A percentile compares a stretch with the other conserved stretches of the same genome.
phyloP scores from a whole-genome alignment of 1,140 invertebrate species.

The Neuroterus valhalla region DNA sequence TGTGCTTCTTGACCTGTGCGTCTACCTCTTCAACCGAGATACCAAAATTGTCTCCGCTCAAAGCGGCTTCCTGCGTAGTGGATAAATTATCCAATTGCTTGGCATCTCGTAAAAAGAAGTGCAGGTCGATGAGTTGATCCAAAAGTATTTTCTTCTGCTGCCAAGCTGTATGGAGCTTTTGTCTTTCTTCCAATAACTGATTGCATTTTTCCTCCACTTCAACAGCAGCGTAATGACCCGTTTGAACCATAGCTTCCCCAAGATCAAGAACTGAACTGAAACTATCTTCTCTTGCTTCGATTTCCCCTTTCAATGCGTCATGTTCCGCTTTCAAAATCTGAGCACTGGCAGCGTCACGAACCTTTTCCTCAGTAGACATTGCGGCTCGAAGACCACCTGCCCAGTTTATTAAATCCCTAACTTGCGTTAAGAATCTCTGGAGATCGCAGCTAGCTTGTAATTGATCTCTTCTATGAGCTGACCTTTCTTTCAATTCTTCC shows the following conservation, averaged over 20 bases:
- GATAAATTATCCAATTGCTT: slow-evolving; percentile 94
- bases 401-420: slow-evolving; percentile 93
- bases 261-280: slow-evolving; percentile 87
- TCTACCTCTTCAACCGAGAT: slow-evolving; percentile 91
- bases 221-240: slow-evolving; percentile 87
- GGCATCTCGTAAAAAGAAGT: slow-evolving; percentile 95
- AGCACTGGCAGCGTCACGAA: slow-evolving; percentile 89
- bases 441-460: slow-evolving; percentile 92
- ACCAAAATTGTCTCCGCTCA: slow-evolving; percentile 78
- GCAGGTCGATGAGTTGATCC: slow-evolving; percentile 95
- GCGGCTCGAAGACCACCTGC: slow-evolving; percentile 85
- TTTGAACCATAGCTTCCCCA: slow-evolving; percentile 89
- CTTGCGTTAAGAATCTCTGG: slow-evolving; percentile 87
- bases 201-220: slow-evolving; percentile 88
- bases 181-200: slow-evolving; percentile 86
- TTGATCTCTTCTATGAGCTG: slow-evolving; percentile 85
- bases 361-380: slow-evolving; percentile 89
- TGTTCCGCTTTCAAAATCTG: slow-evolving; percentile 93
- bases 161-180: slow-evolving; percentile 89
- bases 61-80: slow-evolving; percentile 88
- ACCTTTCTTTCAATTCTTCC: slow-evolving; percentile 89
- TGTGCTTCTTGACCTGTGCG: slow-evolving; percentile 91
- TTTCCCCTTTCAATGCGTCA: slow-evolving; percentile 93
- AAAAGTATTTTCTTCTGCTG: slow-evolving; percentile 92
- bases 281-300: slow-evolving; percentile 93